These are phyloP conservation scores for Sycophila texana DNA, from an alignment of 2,888 invertebrate species.

Conservation along the genomic window DNA sequence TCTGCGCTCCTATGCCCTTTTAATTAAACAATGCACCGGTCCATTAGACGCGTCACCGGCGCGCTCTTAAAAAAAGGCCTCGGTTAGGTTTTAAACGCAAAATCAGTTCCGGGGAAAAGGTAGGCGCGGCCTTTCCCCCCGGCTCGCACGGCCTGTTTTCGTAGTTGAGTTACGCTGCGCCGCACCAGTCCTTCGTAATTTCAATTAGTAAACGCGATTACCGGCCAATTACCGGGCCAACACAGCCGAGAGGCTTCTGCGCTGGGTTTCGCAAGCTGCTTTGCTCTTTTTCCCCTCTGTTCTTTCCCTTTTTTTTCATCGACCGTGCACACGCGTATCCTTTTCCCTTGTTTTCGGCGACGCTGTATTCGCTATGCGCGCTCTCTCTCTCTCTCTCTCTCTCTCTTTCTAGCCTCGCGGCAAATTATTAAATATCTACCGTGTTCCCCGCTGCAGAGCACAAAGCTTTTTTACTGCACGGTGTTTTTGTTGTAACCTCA, in stretches of 20 bases:
- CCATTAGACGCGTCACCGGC: too few relatives aligned
- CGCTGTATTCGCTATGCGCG: neutral
- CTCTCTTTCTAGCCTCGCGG: neutral
- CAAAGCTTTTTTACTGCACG: constrained; percentile 9
- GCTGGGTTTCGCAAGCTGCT: neutral
- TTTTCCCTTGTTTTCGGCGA: neutral
- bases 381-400: constrained; percentile 16
- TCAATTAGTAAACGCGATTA: constrained; percentile 72
- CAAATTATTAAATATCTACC: constrained; percentile 49
- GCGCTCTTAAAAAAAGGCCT: neutral
- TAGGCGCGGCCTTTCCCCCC: neutral
- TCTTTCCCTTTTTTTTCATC: constrained; percentile 3
- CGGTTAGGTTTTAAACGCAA: neutral
- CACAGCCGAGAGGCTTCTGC: constrained; percentile 21
- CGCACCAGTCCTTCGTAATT: constrained; percentile 63
- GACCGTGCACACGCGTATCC: neutral
- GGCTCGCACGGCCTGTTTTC: constrained; percentile 16
- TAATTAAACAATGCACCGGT: too few relatives aligned
- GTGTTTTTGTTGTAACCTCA: constrained; percentile 2
- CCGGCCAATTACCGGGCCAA: constrained; percentile 64
- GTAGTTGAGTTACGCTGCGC: constrained; percentile 37
- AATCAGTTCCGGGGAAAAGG: neutral
- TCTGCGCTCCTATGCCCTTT: too few relatives aligned
- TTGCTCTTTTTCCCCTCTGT: constrained; percentile 15
- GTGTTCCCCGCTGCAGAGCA: neutral